Evolutionary conservation across 2,888 invertebrate genomes (phyloP), one percentile per base, ranked within the genome.

Genomic region (Clanis bilineata): DNA sequence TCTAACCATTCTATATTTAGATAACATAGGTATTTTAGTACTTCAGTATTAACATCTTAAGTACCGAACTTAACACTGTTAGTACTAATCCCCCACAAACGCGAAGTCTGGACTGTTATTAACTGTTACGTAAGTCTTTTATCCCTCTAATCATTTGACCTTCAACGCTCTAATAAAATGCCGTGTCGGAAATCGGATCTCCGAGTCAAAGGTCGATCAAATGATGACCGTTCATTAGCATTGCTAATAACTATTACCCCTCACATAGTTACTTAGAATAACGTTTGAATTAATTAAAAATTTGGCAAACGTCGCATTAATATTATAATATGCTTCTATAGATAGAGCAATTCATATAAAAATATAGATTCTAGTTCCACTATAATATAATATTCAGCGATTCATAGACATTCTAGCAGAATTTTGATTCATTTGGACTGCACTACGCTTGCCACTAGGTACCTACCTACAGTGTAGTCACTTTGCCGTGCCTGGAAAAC

Each of bases 81-180:
- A 1, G 25, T 15, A 6, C 45, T 12, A 47, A 47, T 47, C 47
- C 15, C 15, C 15, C 25, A 28, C 15, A 9, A 47, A 47, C 25
- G n/a, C 28, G 15, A 15, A 47, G 10, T 28, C 32, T 32, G 25
- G 15, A 10, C 32, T 18, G 10, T 28, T 51, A 51, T 51, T 51
- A 18, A 51, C 32, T 51, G 51, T 51, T 51, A 32, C 51, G 51
- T 51, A 51, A 51, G 51, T 32, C 32, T 28, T 32, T 18, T 18
- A 51, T 51, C 51, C 51, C 51, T 51, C 15, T 18, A 51, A 51
- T 51, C 15, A 51, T 51, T 51, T 51, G 18, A 32, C 10, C 51
- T 28, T 18, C 51, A 10, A 15, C 18, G 28, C 28, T 15, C 28
- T 51, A 21, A 51, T 51, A 51, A 51, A 51, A 32, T 15, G 18